Evolutionary conservation across 1,140 invertebrate species (phyloP).

Genomic region (Ceratina japonica): DNA sequence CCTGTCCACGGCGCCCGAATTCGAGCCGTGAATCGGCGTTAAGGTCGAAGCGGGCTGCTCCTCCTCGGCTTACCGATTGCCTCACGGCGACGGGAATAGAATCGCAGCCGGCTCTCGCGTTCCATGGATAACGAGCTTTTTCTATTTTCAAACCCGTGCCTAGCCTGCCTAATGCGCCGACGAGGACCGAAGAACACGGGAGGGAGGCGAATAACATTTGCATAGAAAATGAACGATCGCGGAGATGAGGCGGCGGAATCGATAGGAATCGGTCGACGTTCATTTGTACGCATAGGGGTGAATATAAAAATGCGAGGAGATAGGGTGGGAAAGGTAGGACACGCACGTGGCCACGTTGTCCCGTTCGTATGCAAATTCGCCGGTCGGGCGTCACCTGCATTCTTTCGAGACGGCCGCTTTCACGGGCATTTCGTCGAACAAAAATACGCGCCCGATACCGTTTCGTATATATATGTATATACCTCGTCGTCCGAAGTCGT

Average conservation of each 20-base stretch:
- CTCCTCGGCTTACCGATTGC: constrained; percentile 47
- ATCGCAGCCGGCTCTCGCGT: constrained; percentile 63
- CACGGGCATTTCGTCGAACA: background rate
- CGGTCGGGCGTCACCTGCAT: background rate
- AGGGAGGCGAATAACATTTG: too few relatives aligned
- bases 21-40: background rate
- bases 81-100: constrained; percentile 71
- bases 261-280: too few relatives aligned
- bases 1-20: too few relatives aligned
- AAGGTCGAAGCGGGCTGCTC: too few relatives aligned
- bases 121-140: constrained; percentile 37
- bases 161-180: background rate
- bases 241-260: too few relatives aligned
- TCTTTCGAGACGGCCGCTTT: background rate
- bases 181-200: background rate
- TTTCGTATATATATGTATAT: too few relatives aligned
- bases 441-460: too few relatives aligned
- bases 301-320: too few relatives aligned
- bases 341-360: too few relatives aligned
- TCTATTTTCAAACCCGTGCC: background rate
- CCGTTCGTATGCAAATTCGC: background rate
- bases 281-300: too few relatives aligned
- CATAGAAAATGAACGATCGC: too few relatives aligned
- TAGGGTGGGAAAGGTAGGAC: too few relatives aligned
- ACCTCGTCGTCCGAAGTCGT: constrained; percentile 27